Evolutionary conservation across 37 sponge, comb jelly and placozoan species (phyloP), one percentile per base, ranked within the genome.

Genomic region (Halichondria panicea): DNA sequence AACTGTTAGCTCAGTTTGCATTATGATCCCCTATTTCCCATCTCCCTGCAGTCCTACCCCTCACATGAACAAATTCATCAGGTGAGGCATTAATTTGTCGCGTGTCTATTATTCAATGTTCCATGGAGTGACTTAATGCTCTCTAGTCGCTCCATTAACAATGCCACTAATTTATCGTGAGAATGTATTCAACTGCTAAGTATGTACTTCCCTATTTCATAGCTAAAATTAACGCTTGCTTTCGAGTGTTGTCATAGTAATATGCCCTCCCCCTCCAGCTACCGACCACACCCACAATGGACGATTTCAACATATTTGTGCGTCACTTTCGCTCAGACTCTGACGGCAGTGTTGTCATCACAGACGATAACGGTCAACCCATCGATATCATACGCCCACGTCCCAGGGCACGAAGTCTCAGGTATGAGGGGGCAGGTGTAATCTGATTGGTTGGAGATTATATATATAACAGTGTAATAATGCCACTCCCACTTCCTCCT

Each of bases 21-120:
- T 15, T 59, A 22, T 25, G 31, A 42, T 55, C 63, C 28, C 55
- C 45, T 58, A 22, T 30, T 66, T 41, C 24, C 58, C 24, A 42
- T 54, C 50, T 25, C 43, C 32, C 68, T 67, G 56, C 50, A 85
- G 84, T 68, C 84, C 7, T 84, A 61, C 36, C 84, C 84, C 27
- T 84, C 84, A 28, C 75, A 75, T 11, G 84, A 84, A 33, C 77
- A 76, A 28, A 84, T 84, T 6, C 77, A 83, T 67, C 83, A 84
- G 60, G 83, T 79, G 24, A 63, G 75, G 13, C 52, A 48, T 48
- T 48, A 48, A 48, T 18, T n/a, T n/a, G n/a, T n/a, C n/a, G n/a
- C n/a, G n/a, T n/a, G n/a, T 13, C 54, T 21, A 13, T 13, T 18
- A 50, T 18, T 13, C 54, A 50, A 13, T 21, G 18, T n/a, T n/a